Conservation (phyloP, 2,113 vertebrate genomes). For the Cyrtonyx montezumae region DNA sequence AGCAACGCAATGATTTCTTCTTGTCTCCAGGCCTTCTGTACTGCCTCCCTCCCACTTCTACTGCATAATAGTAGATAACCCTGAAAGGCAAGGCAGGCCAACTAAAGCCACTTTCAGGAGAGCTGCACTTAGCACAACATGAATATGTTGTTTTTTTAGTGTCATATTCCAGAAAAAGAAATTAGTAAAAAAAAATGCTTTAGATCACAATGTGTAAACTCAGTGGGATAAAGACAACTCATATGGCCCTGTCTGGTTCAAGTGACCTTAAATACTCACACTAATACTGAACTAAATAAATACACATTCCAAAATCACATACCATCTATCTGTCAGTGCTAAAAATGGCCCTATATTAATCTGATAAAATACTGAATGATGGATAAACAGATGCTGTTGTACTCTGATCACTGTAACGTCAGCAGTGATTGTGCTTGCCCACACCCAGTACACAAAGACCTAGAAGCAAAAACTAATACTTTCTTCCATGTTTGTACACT, state of each 20-base stretch:
- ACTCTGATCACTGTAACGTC: neutral
- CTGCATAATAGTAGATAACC: neutral
- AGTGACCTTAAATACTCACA: slow-evolving; percentile 31
- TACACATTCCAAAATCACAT: slow-evolving; percentile 28
- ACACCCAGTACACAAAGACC: neutral
- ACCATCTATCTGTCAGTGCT: slow-evolving; percentile 6
- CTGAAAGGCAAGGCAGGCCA: slow-evolving; percentile 25
- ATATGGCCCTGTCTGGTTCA: neutral
- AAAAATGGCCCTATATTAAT: slow-evolving; percentile 30
- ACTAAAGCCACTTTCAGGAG: slow-evolving; percentile 3
- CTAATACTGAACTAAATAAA: slow-evolving; percentile 42
- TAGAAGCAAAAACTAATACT: neutral
- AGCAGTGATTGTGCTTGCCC: neutral
- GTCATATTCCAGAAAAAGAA: neutral
- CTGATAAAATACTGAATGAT: slow-evolving; percentile 20
- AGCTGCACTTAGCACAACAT: neutral
- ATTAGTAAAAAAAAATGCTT: neutral
- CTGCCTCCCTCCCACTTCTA: neutral
- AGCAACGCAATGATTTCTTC: neutral
- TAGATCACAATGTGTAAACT: neutral
- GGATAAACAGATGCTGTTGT: slow-evolving; percentile 22
- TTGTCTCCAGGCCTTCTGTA: neutral
- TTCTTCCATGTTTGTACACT: neutral
- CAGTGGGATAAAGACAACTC: slow-evolving; percentile 11
- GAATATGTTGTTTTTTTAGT: neutral